A percentile compares a stretch with the other conserved stretches of the same genome.
These are phyloP conservation scores for Drosophila dives DNA, from an alignment of 2,888 invertebrate species.

Conservation along the genomic window DNA sequence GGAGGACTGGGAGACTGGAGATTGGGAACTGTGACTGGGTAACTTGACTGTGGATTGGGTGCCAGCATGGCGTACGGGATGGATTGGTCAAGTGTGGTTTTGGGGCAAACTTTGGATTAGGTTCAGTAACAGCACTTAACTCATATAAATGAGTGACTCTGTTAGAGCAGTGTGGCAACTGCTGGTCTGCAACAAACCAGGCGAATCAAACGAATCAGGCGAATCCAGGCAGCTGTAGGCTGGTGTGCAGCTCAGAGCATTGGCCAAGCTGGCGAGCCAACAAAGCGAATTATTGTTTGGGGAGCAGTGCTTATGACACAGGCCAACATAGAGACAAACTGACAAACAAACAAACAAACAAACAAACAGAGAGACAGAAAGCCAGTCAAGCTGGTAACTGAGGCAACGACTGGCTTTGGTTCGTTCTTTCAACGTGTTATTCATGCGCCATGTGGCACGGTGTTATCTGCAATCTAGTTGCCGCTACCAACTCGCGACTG, in stretches of 20 bases:
- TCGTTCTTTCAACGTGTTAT: constrained; percentile 38
- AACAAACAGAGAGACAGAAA: constrained; percentile 23
- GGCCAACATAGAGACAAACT: constrained; percentile 44
- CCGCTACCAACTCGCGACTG: constrained; percentile 69
- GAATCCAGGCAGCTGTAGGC: not conserved
- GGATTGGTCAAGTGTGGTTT: constrained; percentile 44
- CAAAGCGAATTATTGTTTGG: constrained; percentile 68
- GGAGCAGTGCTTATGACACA: constrained; percentile 69
- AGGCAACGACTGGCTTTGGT: constrained; percentile 2
- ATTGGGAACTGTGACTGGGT: not conserved
- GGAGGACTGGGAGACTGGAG: not conserved
- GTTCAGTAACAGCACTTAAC: constrained; percentile 67
- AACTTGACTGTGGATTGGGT: constrained; percentile 7
- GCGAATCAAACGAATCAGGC: not conserved
- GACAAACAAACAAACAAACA: constrained; percentile 14
- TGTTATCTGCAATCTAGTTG: constrained; percentile 33
- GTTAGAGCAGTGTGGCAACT: constrained; percentile 30
- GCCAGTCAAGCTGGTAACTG: not conserved
- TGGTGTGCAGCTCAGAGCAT: constrained; percentile 5
- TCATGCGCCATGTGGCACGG: constrained; percentile 53
- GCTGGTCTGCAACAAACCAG: constrained; percentile 17
- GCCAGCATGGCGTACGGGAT: not conserved
- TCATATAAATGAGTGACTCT: constrained; percentile 73
- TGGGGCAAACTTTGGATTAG: constrained; percentile 29
- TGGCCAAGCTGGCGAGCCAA: constrained; percentile 42